Base-by-base conservation (phyloP, 2,797 vertebrate genomes). In the Dryobates pubescens region DNA sequence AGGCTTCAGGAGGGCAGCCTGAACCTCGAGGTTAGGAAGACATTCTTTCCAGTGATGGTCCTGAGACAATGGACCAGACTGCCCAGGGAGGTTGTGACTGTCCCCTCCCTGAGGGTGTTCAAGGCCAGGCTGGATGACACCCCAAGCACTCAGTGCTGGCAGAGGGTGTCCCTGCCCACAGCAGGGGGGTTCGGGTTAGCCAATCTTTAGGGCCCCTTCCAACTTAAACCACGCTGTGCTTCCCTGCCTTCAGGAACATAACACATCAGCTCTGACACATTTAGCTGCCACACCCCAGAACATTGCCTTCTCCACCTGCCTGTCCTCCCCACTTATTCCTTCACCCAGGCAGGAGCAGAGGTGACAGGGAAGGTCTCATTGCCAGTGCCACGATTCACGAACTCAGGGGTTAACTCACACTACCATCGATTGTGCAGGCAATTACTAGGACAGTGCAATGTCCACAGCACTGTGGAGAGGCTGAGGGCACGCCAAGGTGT, bases 361-460 rank as follows among this genome's bases (percentile, higher is more conserved):
- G 76, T 64, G 71, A 63, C 2, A 1, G 14, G 59, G 53, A 86
- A 79, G 77, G 24, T 79, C 57, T 83, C 75, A 93, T 58, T 94
- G 63, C 70, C 30, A 30, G 76, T 30, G 63, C 59, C 87, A 91
- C 74, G 75, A 70, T 30, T 91, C 85, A 92, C 72, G 12, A 38
- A 75, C 88, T 90, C 0, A 2, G 81, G 89, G 92, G 88, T 87
- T 94, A 93, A 94, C 86, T 80, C 64, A 68, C 88, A 58, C 76
- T 56, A 61, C 89, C 67, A 92, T 83, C 91, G 95, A 93, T 93
- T 83, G 82, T 63, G 43, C 32, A 86, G 88, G 88, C 91, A 95
- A 94, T 96, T 96, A 95, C 89, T 88, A 76, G 94, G 91, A 69
- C 59, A 79, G 89, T 92, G 77, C 32, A 87, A 89, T 88, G 93